Evolutionary conservation across 2,888 invertebrate species (phyloP).

Genomic region (Halocaridina rubra): DNA sequence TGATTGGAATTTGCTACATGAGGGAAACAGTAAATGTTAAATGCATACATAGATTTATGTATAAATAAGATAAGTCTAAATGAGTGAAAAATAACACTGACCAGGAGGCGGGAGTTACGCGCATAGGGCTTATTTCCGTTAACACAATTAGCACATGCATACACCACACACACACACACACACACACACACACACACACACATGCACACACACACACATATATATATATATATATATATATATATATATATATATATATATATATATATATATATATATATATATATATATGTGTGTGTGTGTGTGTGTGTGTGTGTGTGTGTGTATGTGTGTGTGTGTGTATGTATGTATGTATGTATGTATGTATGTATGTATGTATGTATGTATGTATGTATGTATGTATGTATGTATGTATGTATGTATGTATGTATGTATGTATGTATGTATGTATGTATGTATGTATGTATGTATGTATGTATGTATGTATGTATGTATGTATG

Average conservation of each 20-base stretch:
- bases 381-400: background rate
- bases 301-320: background rate
- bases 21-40: too few species aligned
- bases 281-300: background rate
- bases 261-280: background rate
- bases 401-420: background rate
- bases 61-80: too few species aligned
- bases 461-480: background rate
- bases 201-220: background rate
- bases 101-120: too few species aligned
- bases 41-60: too few species aligned
- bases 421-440: background rate
- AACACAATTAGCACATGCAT: too few species aligned
- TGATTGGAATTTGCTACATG: too few species aligned
- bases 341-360: background rate
- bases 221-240: conserved; percentile 8
- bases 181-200: background rate
- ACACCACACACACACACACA: background rate
- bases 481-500: background rate
- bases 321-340: background rate
- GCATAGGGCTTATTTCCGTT: too few species aligned
- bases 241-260: conserved; percentile 5
- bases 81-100: too few species aligned
- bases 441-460: background rate
- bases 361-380: background rate